Conservation (phyloP, 2,113 vertebrate species). For the Phaethornis superciliosus region DNA sequence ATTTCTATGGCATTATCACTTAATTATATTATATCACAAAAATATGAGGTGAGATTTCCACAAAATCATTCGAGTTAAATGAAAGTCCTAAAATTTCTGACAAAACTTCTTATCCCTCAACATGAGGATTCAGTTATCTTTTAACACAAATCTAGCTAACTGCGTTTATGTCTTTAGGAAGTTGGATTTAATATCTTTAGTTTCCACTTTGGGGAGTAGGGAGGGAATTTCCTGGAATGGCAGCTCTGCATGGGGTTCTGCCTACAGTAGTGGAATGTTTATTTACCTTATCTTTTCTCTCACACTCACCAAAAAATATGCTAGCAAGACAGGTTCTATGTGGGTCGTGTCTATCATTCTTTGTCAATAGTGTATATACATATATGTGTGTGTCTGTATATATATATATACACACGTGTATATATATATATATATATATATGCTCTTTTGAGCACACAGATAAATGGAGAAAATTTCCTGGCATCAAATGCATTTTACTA, state of each 20-base stretch:
- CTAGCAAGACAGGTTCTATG: background rate
- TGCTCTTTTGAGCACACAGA: background rate
- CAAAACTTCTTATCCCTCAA: background rate
- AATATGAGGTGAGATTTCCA: background rate
- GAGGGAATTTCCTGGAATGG: background rate
- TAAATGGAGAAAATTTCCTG: background rate
- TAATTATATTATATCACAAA: background rate
- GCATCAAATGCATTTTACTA: background rate
- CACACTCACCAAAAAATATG: background rate
- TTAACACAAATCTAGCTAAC: background rate
- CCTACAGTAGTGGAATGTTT: background rate
- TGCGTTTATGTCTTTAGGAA: background rate
- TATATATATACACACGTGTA: accelerated
- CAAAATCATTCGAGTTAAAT: background rate
- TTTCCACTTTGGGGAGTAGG: background rate
- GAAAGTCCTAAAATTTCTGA: background rate
- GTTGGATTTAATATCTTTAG: background rate
- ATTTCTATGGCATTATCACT: background rate
- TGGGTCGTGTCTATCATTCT: background rate
- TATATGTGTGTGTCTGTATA: no score
- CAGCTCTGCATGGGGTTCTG: background rate
- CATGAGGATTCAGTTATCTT: background rate
- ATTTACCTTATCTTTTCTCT: background rate
- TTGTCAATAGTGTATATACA: no score
- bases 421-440: accelerated